Base-by-base conservation (phyloP, 1,140 invertebrate genomes). In the Harlomillsia oculata region DNA sequence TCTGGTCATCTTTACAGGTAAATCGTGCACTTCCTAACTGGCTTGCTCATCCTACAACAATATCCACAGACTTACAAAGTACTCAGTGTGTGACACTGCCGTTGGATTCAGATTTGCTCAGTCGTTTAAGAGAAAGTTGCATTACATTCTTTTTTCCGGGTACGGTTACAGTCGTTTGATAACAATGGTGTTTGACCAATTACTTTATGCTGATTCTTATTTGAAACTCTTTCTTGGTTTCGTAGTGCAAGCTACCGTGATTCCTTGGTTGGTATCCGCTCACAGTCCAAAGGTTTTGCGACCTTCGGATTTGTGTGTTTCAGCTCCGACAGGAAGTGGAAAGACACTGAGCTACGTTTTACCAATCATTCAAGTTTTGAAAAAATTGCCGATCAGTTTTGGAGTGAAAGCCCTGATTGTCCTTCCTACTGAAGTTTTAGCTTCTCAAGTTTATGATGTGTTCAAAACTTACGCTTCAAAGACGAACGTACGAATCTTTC, bases 311-410 rank as follows among this genome's bases (percentile, higher is more conserved):
- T 77, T 96, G n/a, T 97, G 94, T 75, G 86, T 98, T 32, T 95
- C 91, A 21, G 91, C 94, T 37, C 92, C 94, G 20, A 99, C 96
- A 14, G 96, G 95, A 11, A 96, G 91, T 78, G 95, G 95, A 9
- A 99, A 99, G 77, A 98, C 95, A 1, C 72, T 98, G 44, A 83
- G 91, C 5, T 98, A 90, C 79, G 88, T 89, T 56, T 72, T 98
- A 52, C 95, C 95, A 13, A 83, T 97, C 44, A 75, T 99, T 43
- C 88, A 97, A 72, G 76, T 72, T 72, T 64, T 60, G 23, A 40
- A 41, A 37, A 43, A 53, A 9, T 41, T 41, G 18, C 29, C 5
- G 16, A 53, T 53, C 14, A 29, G 29, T 43, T 76, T 73, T 58
- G 75, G 80, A 66, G 76, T 97, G 13, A 73, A 86, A 59, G 93